Conservation (phyloP, 1,140 invertebrate genomes). For the Cephus cinctus region DNA sequence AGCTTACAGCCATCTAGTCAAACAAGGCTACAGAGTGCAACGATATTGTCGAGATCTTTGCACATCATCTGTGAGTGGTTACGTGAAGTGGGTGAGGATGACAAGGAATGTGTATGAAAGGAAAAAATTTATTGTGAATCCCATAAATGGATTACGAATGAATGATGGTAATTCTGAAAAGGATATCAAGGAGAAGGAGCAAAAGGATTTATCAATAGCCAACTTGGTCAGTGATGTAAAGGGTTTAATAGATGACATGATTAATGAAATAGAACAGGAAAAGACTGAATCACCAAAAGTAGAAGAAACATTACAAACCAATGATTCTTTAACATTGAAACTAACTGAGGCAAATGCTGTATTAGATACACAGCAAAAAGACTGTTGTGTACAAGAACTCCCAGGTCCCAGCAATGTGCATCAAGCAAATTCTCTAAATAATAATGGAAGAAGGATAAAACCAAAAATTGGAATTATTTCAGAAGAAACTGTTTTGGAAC, state of each 20-base stretch:
- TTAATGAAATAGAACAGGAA: not conserved
- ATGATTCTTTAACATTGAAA: too few relatives aligned
- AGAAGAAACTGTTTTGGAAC: slow-evolving; percentile 41
- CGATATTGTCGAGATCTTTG: too few relatives aligned
- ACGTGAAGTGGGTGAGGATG: too few relatives aligned
- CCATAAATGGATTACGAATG: slow-evolving; percentile 39
- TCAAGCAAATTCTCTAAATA: slow-evolving; percentile 9
- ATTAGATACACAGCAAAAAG: slow-evolving; percentile 6
- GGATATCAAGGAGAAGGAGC: slow-evolving; percentile 2
- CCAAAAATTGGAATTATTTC: slow-evolving; percentile 42
- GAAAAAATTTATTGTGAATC: slow-evolving; percentile 46
- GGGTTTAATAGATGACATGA: not conserved
- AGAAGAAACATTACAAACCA: too few relatives aligned
- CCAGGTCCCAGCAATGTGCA: slow-evolving; percentile 4
- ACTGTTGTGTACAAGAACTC: too few relatives aligned
- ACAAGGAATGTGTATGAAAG: too few relatives aligned
- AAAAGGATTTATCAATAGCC: too few relatives aligned
- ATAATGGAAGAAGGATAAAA: slow-evolving; percentile 18
- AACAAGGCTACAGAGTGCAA: slow-evolving; percentile 57
- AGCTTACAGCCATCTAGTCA: slow-evolving; percentile 63
- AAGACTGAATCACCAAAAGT: too few relatives aligned
- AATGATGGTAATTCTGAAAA: slow-evolving; percentile 1
- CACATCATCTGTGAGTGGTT: too few relatives aligned
- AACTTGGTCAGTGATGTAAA: too few relatives aligned
- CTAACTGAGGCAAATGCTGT: slow-evolving; percentile 3